These are phyloP conservation scores for Mantis religiosa DNA, from an alignment of 2,888 invertebrate genomes.

Conservation along the genomic window DNA sequence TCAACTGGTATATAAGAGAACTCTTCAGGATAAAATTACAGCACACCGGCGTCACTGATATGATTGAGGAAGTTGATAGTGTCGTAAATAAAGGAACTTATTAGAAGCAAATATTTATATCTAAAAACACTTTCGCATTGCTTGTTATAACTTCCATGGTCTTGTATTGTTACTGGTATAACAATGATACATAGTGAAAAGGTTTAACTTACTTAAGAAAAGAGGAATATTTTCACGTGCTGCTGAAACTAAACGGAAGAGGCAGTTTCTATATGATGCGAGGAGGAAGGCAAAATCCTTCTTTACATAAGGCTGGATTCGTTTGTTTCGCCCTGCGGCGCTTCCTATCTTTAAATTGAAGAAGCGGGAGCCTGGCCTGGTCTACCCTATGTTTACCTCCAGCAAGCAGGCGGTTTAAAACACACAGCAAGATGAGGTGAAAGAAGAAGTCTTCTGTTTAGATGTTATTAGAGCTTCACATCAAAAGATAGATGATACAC, in stretches of 20 bases:
- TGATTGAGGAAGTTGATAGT: no score
- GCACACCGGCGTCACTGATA: no score
- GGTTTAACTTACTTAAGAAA: background rate
- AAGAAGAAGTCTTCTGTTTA: background rate
- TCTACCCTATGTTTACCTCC: background rate
- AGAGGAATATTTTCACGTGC: background rate
- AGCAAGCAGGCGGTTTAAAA: background rate
- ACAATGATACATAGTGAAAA: no score
- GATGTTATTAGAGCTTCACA: no score
- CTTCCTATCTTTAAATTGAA: background rate
- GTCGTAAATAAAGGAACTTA: no score
- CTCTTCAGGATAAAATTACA: no score
- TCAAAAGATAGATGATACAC: no score
- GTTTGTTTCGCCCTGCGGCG: background rate
- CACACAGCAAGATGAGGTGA: background rate
- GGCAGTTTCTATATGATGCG: background rate
- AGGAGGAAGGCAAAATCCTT: background rate
- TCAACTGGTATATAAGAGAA: no score
- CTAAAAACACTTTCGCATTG: no score
- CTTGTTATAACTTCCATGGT: no score
- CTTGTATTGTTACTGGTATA: no score
- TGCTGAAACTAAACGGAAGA: background rate
- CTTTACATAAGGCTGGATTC: background rate
- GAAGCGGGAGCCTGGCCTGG: background rate
- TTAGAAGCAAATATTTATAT: no score